Evolutionary conservation across 1,140 invertebrate species (phyloP).

Genomic region (Neodiprion virginianus): DNA sequence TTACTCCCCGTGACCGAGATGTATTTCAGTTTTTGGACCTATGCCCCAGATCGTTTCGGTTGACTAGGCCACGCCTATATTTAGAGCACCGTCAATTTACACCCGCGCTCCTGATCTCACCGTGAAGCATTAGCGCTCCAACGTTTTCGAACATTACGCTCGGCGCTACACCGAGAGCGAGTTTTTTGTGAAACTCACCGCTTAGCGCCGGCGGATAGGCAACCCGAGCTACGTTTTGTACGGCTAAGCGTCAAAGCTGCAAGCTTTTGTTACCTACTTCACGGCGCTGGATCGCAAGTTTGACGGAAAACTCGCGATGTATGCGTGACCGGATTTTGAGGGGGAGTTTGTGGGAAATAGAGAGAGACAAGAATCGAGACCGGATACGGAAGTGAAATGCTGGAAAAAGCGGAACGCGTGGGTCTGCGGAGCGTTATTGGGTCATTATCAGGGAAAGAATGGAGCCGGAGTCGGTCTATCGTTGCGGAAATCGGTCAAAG

Average conservation of each 20-base stretch:
- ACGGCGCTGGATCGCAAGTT: no score
- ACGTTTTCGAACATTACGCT: background rate
- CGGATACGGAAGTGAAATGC: background rate
- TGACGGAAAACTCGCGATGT: no score
- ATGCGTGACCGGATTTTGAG: background rate
- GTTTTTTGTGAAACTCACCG: no score
- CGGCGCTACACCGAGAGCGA: background rate
- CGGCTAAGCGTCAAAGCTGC: background rate
- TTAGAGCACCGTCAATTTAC: conserved; percentile 55
- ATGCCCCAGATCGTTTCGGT: conserved; percentile 52
- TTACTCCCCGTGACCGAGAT: conserved; percentile 19
- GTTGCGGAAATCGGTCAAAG: conserved; percentile 57
- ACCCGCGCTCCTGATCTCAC: conserved; percentile 19
- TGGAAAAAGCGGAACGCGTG: background rate
- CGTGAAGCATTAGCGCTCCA: background rate
- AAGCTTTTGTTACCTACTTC: no score
- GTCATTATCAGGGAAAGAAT: conserved; percentile 23
- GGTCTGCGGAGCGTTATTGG: conserved; percentile 7
- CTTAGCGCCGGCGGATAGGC: no score
- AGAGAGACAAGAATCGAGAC: background rate
- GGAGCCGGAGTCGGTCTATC: conserved; percentile 17
- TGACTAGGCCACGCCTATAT: conserved; percentile 52
- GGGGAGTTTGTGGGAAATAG: background rate
- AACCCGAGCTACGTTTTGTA: background rate
- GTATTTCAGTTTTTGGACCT: conserved; percentile 53